phyloP scores from a whole-genome alignment of 2,888 invertebrate genomes.

The Folsomia candida region DNA sequence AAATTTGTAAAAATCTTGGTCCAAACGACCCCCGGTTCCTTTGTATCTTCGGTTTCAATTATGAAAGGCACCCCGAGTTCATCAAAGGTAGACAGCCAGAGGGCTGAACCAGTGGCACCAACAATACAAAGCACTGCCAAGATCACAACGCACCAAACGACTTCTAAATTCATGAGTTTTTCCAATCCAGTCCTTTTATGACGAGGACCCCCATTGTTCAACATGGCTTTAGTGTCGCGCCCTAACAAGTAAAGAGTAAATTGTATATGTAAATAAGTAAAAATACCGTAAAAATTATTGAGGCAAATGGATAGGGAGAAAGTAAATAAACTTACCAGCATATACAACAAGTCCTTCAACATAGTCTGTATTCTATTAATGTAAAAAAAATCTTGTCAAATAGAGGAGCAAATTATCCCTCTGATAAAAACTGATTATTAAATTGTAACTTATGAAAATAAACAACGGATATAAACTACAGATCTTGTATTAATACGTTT shows the following conservation, averaged over 20 bases:
- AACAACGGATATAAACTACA: too few relatives aligned
- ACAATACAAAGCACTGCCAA: constrained; percentile 83
- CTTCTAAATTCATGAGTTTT: constrained; percentile 90
- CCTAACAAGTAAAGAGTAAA: constrained; percentile 58
- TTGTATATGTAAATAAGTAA: background rate
- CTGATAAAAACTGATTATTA: too few relatives aligned
- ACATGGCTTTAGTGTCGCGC: constrained; percentile 96
- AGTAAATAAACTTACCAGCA: constrained; percentile 68
- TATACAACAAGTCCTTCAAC: constrained; percentile 96
- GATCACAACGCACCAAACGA: constrained; percentile 93
- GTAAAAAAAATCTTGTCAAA: too few relatives aligned
- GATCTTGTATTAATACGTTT: too few relatives aligned
- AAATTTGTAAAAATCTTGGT: constrained; percentile 82
- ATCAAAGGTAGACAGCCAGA: constrained; percentile 71
- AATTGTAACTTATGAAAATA: too few relatives aligned
- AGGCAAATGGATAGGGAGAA: too few relatives aligned
- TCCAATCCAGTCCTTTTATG: constrained; percentile 90
- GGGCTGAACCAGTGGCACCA: constrained; percentile 84
- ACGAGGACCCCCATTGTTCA: constrained; percentile 92
- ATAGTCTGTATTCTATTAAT: constrained; percentile 94
- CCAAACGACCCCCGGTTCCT: constrained; percentile 57
- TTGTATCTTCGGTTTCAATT: constrained; percentile 56
- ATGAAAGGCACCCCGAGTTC: constrained; percentile 65
- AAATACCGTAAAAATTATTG: background rate
- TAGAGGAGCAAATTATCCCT: too few relatives aligned